phyloP scores from a whole-genome alignment of 2,113 vertebrate genomes.

The Planiliza haematocheilus region DNA sequence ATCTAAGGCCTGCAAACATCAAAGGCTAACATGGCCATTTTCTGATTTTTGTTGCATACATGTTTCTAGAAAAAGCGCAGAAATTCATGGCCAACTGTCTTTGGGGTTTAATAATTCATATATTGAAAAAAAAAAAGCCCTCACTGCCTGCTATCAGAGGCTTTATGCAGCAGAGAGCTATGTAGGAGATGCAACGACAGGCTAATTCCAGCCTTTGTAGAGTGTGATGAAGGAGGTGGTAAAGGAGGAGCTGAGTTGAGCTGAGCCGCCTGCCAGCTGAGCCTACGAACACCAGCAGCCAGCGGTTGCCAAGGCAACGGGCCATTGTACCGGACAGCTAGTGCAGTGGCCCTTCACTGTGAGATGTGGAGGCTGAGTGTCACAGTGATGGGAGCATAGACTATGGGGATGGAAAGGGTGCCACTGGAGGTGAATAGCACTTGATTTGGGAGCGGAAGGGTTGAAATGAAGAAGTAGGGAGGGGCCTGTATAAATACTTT shows the following conservation, averaged over 20 bases:
- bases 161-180: conserved; percentile 63
- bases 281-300: conserved; percentile 75
- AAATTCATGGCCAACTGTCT: conserved; percentile 1
- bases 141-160: conserved; percentile 37
- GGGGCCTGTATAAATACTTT: conserved; percentile 51
- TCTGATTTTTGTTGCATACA: conserved; percentile 7
- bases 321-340: conserved; percentile 72
- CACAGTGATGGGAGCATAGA: conserved; percentile 38
- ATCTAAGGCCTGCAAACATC: conserved; percentile 38
- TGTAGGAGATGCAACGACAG: conserved; percentile 64
- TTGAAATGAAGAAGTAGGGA: conserved; percentile 32
- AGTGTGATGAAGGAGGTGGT: conserved; percentile 74
- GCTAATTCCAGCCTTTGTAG: conserved; percentile 76
- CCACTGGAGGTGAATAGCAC: conserved; percentile 52
- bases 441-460: conserved; percentile 33
- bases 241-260: conserved; percentile 68
- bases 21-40: conserved; percentile 7
- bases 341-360: conserved; percentile 57
- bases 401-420: conserved; percentile 51
- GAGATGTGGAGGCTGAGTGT: conserved; percentile 63
- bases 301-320: conserved; percentile 78
- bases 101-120: conserved; percentile 24
- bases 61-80: neutral
- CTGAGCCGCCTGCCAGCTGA: conserved; percentile 77
- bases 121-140: conserved; percentile 9